Base-by-base conservation (phyloP, 35 echinoderm and acorn worm species). In the Apostichopus parvimensis region DNA sequence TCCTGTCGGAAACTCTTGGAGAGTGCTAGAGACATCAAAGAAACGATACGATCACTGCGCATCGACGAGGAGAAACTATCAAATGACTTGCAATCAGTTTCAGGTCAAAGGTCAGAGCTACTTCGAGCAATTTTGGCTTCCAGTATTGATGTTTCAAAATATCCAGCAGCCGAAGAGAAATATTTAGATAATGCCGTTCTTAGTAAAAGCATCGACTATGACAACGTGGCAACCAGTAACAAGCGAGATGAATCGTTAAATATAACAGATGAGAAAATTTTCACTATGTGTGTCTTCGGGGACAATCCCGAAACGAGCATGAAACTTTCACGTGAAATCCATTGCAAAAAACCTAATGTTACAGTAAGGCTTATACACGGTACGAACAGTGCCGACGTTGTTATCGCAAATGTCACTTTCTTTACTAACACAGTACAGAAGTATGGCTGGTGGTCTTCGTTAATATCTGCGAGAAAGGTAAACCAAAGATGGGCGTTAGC, bases 401-500 rank as follows among this genome's bases (percentile, higher is more conserved):
- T 4, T 34, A 88, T 24, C 8, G n/a, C 86, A 13, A 64, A 88
- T 26, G 86, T 88, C 6, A 88, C 86, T 15, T 73, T 88, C 86
- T 88, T 88, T 54, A 72, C 24, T 26, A 73, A 52, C 68, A 88
- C 86, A 72, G 18, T 53, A 28, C 86, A 88, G 52, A 88, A 88
- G 45, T 88, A 72, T 22, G 86, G 86, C 0, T 88, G 86, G 86
- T 88, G 86, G 86, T n/a, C 58, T 1, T 20, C 62, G n/a, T 26
- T 88, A 7, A 12, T 88, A 64, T 13, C 23, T 6, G 54, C 25
- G 14, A 24, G 89, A 21, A 20, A 23, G 0, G 10, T 21, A 60
- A 12, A 91, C 57, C 89, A 91, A 56, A 22, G 89, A 34, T 91
- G 89, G 89, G 89, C 72, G 28, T 26, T 91, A 1, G n/a, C 76